Base-by-base conservation (phyloP, 2,888 invertebrate genomes). In the Dendrolimus houi region DNA sequence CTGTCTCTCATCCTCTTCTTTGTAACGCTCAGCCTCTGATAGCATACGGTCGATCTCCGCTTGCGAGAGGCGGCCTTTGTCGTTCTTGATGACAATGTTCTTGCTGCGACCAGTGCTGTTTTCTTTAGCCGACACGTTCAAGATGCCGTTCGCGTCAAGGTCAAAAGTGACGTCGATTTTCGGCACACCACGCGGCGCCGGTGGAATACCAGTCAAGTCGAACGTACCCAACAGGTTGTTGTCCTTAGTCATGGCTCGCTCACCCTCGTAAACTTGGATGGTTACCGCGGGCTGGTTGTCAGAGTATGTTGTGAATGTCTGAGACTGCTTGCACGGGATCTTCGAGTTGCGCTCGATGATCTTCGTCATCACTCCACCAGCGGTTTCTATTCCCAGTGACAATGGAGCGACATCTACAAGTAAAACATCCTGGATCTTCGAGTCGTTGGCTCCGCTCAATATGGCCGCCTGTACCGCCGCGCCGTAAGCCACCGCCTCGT, bases 31-130 rank as follows among this genome's bases (percentile, higher is more conserved):
- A 0, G 96, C 95, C 62, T 96, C 95, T 6, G 91, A 81, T 47
- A 96, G 82, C 96, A 96, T 96, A 60, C 94, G 91, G 63, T 96
- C 96, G 64, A 96, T 96, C 71, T 96, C 96, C 9, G 94, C 94
- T 75, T 96, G 95, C 14, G 95, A 95, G 55, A 96, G 86, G 8
- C 96, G 92, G 0, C 96, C 96, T 72, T 94, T 95, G 85, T 96
- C 95, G 83, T 96, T 96, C 76, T 95, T 95, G 62, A 96, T 97
- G 54, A 94, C 94, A 62, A 96, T 96, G 74, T 94, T 94, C 79
- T 94, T 95, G 60, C 92, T 93, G 64, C 94, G 94, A 42, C 92
- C 94, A 0, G 93, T 92, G 70, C 93, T 92, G 79, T 92, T 92
- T 62, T 93, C 93, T 62, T 94, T 93, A 17, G 97, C 97, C 0